Evolutionary conservation across 2,888 invertebrate genomes (phyloP), one percentile per base, ranked within the genome.

Genomic region (Globia sparganii): DNA sequence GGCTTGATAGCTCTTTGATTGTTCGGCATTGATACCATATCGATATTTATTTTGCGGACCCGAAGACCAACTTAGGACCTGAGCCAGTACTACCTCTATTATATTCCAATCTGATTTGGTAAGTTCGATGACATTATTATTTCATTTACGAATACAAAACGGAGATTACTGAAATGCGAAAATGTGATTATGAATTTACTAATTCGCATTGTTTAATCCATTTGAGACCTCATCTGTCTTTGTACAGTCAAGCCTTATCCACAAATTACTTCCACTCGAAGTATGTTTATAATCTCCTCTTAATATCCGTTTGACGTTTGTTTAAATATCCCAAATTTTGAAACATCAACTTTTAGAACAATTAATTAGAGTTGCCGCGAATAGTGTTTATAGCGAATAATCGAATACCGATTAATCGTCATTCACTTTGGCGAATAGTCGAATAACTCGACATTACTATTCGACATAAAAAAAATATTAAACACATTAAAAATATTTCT

Each of bases 1-100:
- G 84, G 86, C 56, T 49, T 86, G 72, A 86, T 84, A 84, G 66
- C 61, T 72, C 75, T 86, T 84, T 78, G 83, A 78, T 84, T 84
- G 84, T 75, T 86, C 56, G 53, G 68, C 83, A 75, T 75, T 62
- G 65, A 72, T 83, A 74, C 83, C 86, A 75, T 82, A 84, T 82
- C 69, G 53, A 81, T 81, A 71, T 74, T 68, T 69, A 70, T 81
- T 84, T 85, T 72, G 77, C 58, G 77, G 58, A 82, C 58, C 43
- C 28, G 61, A 61, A 37, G 34, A 85, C 82, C 69, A 70, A 72
- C 43, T 82, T 72, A 40, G 61, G 71, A 58, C 53, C 49, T 46
- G 56, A 74, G 43, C 56, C 43, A 72, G 66, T 56, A 66, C n/a
- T 40, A n/a, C 31, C 18, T 69, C 34, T 58, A 49, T 72, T 74